Evolutionary conservation across 2,888 invertebrate genomes (phyloP).

Genomic region (Mactromeris polynyma): DNA sequence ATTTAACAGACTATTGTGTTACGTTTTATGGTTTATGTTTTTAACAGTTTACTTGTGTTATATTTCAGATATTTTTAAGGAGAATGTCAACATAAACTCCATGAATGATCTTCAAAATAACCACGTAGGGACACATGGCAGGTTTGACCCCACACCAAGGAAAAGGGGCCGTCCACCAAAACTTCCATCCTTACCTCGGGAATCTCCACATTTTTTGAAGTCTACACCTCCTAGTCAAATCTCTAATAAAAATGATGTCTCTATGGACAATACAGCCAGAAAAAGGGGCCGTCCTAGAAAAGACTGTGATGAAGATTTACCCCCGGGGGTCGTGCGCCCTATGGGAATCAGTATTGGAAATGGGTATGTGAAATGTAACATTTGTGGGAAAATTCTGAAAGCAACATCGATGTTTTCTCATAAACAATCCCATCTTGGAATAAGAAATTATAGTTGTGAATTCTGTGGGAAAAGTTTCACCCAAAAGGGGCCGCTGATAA

Average conservation of each 20-base stretch:
- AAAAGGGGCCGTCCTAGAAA: conserved; percentile 54
- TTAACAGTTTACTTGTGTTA: no score
- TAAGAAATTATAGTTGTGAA: conserved; percentile 59
- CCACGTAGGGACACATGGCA: neutral
- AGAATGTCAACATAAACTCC: conserved; percentile 15
- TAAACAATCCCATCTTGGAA: conserved; percentile 61
- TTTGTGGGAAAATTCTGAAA: conserved; percentile 62
- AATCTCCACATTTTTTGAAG: neutral
- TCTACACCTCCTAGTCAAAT: conserved; percentile 37
- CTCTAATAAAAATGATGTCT: conserved; percentile 14
- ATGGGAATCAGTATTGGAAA: conserved; percentile 55
- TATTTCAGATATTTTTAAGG: conserved; percentile 37
- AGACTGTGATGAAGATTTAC: conserved; percentile 33
- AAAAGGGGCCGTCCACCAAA: conserved; percentile 54
- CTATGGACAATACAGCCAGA: neutral
- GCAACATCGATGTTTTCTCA: conserved; percentile 62
- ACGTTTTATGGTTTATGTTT: no score
- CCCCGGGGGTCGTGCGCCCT: conserved; percentile 38
- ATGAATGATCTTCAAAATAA: conserved; percentile 11
- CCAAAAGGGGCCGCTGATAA: conserved; percentile 59
- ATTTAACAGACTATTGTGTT: no score
- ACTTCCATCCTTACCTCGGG: neutral
- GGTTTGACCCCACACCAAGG: conserved; percentile 22
- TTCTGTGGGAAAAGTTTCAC: conserved; percentile 60
- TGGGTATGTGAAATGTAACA: conserved; percentile 59